Percentiles rank a stretch among this genome's conserved stretches.
Conservation (phyloP, 2,113 vertebrate genomes). For the Nanorana parkeri region DNA sequence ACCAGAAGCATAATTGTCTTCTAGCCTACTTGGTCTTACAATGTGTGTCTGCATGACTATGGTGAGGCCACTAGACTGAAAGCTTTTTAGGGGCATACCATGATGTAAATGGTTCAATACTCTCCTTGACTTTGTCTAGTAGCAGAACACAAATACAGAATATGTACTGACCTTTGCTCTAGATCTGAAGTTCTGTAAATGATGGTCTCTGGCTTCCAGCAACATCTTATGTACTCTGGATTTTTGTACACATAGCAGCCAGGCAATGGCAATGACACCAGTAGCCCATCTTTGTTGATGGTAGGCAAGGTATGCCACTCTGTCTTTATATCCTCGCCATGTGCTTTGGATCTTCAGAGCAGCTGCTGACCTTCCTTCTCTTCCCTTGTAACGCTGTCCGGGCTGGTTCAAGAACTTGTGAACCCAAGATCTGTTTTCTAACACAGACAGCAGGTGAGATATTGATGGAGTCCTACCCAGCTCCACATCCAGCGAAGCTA, state of each 20-base stretch:
- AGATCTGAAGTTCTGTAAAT: conserved; percentile 83
- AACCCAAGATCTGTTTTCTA: conserved; percentile 73
- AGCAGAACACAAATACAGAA: conserved; percentile 64
- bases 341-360: conserved; percentile 74
- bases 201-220: conserved; percentile 74
- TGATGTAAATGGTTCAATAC: too few species aligned
- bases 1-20: too few species aligned
- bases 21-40: too few species aligned
- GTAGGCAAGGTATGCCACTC: conserved; percentile 64
- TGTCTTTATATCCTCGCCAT: conserved; percentile 72
- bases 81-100: too few species aligned
- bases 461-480: conserved; percentile 61
- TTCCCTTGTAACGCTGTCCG: conserved; percentile 81
- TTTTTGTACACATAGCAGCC: conserved; percentile 72
- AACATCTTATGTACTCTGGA: conserved; percentile 70
- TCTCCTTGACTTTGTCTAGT: background rate
- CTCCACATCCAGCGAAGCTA: conserved; percentile 64
- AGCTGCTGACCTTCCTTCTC: conserved; percentile 69
- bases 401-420: conserved; percentile 65
- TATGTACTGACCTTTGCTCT: conserved; percentile 82
- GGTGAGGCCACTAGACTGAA: too few species aligned
- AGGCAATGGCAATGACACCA: conserved; percentile 73
- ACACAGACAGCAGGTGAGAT: conserved; percentile 68
- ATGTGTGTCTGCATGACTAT: too few species aligned
- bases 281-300: conserved; percentile 77